Evolutionary conservation across 2,797 vertebrate genomes (phyloP), one percentile per base, ranked within the genome.

Genomic region (Aselliscus stoliczkanus): DNA sequence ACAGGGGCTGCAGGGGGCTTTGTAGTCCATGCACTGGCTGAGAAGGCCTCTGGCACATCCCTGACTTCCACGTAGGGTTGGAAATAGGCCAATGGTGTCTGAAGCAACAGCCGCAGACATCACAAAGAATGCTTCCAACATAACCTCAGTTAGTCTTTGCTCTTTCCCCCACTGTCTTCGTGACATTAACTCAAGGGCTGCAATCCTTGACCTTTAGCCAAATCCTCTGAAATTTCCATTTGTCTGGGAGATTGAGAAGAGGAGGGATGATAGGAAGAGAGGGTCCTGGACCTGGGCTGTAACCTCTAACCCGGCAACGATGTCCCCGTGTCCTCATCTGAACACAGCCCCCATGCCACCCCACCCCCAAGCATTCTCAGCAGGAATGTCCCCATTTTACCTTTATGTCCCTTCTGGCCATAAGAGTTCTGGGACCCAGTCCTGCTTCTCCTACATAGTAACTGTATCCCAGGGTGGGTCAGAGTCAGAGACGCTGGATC

Each of bases 171-270:
- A 7, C 77, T 39, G 67, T 62, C 93, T 27, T 15, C 4, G 54
- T 93, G 81, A 50, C 34, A 1, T 15, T 88, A 73, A 77, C 89
- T 7, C 62, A n/a, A 10, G 3, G 70, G 18, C 52, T 80, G 79
- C 75, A 90, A 82, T 87, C 93, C n/a, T 25, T 92, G 81, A 97
- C 94, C 94, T 96, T 89, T 94, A 15, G 62, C 87, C 88, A 52
- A 69, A 79, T 90, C 42, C 25, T 67, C 72, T 37, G 31, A 72
- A 15, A 10, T 72, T 34, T 88, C 64, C 92, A 44, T 15, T 85
- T 31, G 42, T 93, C 83, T 29, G 39, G 83, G 80, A 92, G 52
- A 23, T 20, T 21, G 23, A 81, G 54, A 76, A 58, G 34, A 67
- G 76, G 80, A 84, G 42, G 34, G 17, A 3, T 2, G 1, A 5